Evolutionary conservation across 1,140 invertebrate species (phyloP).

Genomic region (Scaptodrosophila lebanonensis): DNA sequence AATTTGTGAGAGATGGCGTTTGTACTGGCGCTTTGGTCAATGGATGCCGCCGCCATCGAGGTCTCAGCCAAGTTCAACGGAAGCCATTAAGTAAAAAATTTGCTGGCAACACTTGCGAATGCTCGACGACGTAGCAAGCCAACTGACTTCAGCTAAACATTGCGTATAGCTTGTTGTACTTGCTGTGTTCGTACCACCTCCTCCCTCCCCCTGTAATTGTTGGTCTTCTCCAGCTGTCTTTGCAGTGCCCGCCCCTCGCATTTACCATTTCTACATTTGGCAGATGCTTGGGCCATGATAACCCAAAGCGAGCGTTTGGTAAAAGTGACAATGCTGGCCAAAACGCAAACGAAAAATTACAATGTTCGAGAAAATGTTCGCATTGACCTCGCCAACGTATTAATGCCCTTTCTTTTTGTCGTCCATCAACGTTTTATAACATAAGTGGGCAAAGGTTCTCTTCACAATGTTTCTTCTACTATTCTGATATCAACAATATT

Average conservation of each 20-base stretch:
- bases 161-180: constrained; percentile 16
- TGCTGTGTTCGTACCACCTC: neutral
- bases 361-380: neutral
- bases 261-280: too few species aligned
- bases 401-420: neutral
- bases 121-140: too few species aligned
- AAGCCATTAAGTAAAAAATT: constrained; percentile 56
- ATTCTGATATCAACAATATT: too few species aligned
- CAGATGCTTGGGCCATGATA: too few species aligned
- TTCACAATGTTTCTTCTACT: too few species aligned
- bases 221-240: too few species aligned
- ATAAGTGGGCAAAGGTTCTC: too few species aligned
- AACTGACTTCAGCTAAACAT: constrained; percentile 24
- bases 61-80: constrained; percentile 51
- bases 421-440: neutral
- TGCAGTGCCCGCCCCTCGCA: too few species aligned
- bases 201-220: constrained; percentile 11
- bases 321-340: constrained; percentile 36
- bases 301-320: constrained; percentile 9
- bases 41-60: constrained; percentile 5
- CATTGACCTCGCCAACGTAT: neutral
- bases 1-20: too few species aligned
- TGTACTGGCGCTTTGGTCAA: constrained; percentile 10
- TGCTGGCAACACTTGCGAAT: constrained; percentile 5
- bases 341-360: constrained; percentile 19